phyloP scores from a whole-genome alignment of 2,797 vertebrate genomes.

The Peromyscus eremicus region DNA sequence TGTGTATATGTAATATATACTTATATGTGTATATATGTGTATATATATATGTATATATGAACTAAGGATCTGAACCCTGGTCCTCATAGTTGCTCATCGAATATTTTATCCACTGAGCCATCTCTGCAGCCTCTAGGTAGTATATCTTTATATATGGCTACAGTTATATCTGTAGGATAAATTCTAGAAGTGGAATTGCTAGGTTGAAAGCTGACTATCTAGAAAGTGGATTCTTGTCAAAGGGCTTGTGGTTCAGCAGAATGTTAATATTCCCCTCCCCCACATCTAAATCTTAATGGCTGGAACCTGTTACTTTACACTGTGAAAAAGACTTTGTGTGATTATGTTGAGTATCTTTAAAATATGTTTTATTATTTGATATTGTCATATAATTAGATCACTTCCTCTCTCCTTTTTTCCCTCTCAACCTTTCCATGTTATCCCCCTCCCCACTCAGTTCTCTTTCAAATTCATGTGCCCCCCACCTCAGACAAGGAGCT shows the following conservation, averaged over 20 bases:
- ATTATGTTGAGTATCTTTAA: background rate
- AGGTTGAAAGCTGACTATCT: background rate
- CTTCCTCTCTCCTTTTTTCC: too few relatives aligned
- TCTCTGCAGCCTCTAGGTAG: background rate
- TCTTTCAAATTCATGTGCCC: background rate
- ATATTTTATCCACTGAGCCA: background rate
- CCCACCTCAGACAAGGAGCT: background rate
- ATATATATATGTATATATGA: fast-evolving
- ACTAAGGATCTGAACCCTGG: background rate
- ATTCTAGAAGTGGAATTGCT: background rate
- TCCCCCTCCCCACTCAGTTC: too few relatives aligned
- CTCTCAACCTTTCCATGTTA: background rate
- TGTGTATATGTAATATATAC: too few relatives aligned
- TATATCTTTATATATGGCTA: background rate
- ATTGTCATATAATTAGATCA: background rate
- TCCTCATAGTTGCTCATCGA: background rate
- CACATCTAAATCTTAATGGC: background rate
- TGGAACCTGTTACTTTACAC: background rate
- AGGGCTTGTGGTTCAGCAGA: background rate
- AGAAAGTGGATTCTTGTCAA: background rate
- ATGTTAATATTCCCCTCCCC: background rate
- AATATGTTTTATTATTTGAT: background rate
- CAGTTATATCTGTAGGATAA: background rate
- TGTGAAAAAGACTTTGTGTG: background rate
- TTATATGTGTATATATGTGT: too few relatives aligned